Conservation (phyloP, 2,797 vertebrate species). For the Helicolenus hilgendorfi region DNA sequence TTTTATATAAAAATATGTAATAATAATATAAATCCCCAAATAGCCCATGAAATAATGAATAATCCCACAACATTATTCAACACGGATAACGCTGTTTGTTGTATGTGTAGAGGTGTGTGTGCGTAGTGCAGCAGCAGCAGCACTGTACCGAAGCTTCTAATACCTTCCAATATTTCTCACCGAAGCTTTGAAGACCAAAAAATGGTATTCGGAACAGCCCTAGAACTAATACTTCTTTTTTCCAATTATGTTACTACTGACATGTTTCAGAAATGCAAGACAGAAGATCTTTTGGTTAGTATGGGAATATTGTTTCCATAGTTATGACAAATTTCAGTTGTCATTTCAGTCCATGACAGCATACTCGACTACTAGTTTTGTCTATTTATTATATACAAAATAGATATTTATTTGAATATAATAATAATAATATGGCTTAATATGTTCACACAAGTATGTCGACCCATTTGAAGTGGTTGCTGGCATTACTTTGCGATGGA, state of each 20-base stretch:
- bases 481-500: background rate
- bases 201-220: too few relatives aligned
- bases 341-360: background rate
- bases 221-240: too few relatives aligned
- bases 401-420: background rate
- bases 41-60: too few relatives aligned
- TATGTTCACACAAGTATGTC: background rate
- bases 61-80: too few relatives aligned
- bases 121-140: too few relatives aligned
- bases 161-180: accelerated
- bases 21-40: background rate
- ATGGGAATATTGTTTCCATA: background rate
- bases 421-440: background rate
- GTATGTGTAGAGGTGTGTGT: too few relatives aligned
- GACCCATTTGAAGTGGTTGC: background rate
- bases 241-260: background rate
- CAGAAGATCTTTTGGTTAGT: background rate
- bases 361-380: background rate
- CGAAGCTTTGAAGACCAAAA: too few relatives aligned
- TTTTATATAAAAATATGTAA: too few relatives aligned
- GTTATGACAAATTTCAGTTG: background rate
- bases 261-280: background rate
- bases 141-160: too few relatives aligned
- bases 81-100: too few relatives aligned
- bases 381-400: background rate